Evolutionary conservation across 2,888 invertebrate genomes (phyloP), one percentile per base, ranked within the genome.

Genomic region (Hedya salicella): DNA sequence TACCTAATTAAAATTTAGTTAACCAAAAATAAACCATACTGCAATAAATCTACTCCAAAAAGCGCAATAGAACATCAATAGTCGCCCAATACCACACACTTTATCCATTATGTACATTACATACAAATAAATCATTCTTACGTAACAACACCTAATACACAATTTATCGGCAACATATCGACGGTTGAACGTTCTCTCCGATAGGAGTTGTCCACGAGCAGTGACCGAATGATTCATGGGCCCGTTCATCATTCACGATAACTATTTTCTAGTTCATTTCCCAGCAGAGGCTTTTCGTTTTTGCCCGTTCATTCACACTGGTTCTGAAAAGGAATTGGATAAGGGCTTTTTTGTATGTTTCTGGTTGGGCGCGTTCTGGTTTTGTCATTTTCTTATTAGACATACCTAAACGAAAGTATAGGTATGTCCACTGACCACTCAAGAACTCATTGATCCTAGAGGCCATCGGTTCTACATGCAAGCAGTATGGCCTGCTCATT

Each of bases 251-350:
- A 68, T 59, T 68, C 63, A 59, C 44, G 36, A 62, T 57, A 36
- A 60, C 63, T 63, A 59, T 68, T 68, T 63, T 68, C 68, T 54
- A 59, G 63, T 57, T 63, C 40, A 63, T 68, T 68, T 63, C 68
- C 63, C 46, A 42, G 52, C 25, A 52, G 49, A 50, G 48, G 57
- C 40, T 36, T 40, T 16, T 19, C 63, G 30, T 46, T 68, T 67
- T 67, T 59, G 63, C 32, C 39, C 39, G 40, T 49, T 54, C 63
- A 59, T 63, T 68, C 59, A 49, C 59, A 68, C 59, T 30, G 46
- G 40, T 56, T 54, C 63, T 16, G 59, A 54, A 30, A 36, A 32
- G 25, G 39, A 32, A 50, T 53, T 11, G 52, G 46, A 65, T 40
- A 53, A 40, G 40, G 42, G 30, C 25, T 25, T 44, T 53, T 54